phyloP scores from a whole-genome alignment of 1,140 invertebrate genomes.

The Lanistes nyassanus region DNA sequence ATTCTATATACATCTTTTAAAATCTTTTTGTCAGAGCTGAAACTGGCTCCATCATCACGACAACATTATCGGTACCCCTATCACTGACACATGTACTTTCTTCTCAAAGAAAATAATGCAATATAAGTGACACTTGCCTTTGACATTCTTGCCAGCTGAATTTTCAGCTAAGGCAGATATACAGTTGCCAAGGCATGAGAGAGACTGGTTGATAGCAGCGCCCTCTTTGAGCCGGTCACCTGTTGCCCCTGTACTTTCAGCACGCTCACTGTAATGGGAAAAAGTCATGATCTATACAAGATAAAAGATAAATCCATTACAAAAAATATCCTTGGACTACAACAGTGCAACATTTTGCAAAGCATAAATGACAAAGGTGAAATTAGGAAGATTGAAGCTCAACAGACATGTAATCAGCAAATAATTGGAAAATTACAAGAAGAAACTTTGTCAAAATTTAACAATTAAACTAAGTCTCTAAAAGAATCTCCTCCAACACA shows the following conservation, averaged over 20 bases:
- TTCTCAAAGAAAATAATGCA: background rate
- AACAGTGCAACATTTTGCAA: too few relatives aligned
- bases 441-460: too few relatives aligned
- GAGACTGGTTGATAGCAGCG: slow-evolving; percentile 74
- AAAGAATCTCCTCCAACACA: too few relatives aligned
- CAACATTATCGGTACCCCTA: background rate
- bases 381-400: too few relatives aligned
- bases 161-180: slow-evolving; percentile 72
- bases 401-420: too few relatives aligned
- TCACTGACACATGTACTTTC: background rate
- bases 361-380: too few relatives aligned
- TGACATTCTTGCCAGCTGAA: slow-evolving; percentile 28
- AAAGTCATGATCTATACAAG: too few relatives aligned
- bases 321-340: too few relatives aligned
- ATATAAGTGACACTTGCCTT: slow-evolving; percentile 14
- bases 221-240: slow-evolving; percentile 75
- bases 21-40: background rate
- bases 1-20: too few relatives aligned
- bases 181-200: slow-evolving; percentile 73
- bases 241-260: slow-evolving; percentile 71
- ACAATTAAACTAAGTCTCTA: too few relatives aligned
- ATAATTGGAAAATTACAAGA: too few relatives aligned
- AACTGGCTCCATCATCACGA: background rate
- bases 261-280: slow-evolving; percentile 74
- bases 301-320: too few relatives aligned